Evolutionary conservation across 2,888 invertebrate species (phyloP).

Genomic region (Drosophila mimetica): DNA sequence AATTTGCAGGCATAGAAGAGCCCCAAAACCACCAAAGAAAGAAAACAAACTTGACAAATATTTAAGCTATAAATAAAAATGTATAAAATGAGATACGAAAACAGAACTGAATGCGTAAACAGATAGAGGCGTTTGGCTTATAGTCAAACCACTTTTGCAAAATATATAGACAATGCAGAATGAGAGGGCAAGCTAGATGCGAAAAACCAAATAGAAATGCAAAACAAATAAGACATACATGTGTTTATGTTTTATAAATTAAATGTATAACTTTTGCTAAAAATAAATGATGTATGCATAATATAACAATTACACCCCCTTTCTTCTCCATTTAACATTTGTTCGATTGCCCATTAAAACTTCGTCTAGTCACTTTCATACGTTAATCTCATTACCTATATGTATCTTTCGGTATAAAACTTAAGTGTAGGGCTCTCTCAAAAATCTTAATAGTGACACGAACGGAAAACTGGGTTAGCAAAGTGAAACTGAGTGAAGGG

Average conservation of each 20-base stretch:
- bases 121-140: slow-evolving; percentile 37
- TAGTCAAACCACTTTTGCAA: slow-evolving; percentile 37
- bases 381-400: slow-evolving; percentile 21
- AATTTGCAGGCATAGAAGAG: slow-evolving; percentile 35
- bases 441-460: slow-evolving; percentile 5
- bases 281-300: slow-evolving; percentile 62
- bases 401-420: slow-evolving; percentile 4
- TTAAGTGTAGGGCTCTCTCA: slow-evolving; percentile 6
- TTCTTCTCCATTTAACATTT: slow-evolving; percentile 34
- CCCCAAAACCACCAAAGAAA: slow-evolving; percentile 51
- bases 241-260: slow-evolving; percentile 57
- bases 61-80: slow-evolving; percentile 59
- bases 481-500: slow-evolving; percentile 4
- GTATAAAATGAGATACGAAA: slow-evolving; percentile 41
- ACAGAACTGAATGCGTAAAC: slow-evolving; percentile 63
- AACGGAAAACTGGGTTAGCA: slow-evolving; percentile 8
- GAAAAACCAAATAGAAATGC: slow-evolving; percentile 13
- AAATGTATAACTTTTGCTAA: slow-evolving; percentile 60
- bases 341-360: slow-evolving; percentile 27
- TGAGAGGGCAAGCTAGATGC: slow-evolving; percentile 9
- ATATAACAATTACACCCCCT: slow-evolving; percentile 39
- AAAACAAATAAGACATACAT: slow-evolving; percentile 47
- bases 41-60: slow-evolving; percentile 50
- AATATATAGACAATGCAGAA: slow-evolving; percentile 33
- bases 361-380: slow-evolving; percentile 25